Conservation (phyloP, 1,140 invertebrate genomes). For the Drosophila virilis region DNA sequence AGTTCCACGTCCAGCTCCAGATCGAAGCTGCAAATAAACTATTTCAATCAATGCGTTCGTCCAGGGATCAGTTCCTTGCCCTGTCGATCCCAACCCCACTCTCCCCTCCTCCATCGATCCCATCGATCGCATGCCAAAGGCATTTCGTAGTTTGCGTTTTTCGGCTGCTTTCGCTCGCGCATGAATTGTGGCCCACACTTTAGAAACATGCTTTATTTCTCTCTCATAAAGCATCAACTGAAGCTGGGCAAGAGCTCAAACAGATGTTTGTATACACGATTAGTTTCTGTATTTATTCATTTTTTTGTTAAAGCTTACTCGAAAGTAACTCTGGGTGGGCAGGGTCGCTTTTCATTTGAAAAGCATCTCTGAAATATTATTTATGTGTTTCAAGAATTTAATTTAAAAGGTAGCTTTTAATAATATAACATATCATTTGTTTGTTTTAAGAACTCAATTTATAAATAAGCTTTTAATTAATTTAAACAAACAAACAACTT, state of each 20-base stretch:
- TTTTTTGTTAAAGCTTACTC: not conserved
- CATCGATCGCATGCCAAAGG: conserved; percentile 66
- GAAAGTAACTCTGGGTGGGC: not conserved
- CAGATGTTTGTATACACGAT: no score
- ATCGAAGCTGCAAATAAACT: conserved; percentile 70
- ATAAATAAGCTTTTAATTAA: no score
- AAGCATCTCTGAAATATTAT: no score
- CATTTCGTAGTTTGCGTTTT: conserved; percentile 30
- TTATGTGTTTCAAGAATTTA: no score
- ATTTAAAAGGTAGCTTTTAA: no score
- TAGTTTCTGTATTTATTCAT: no score
- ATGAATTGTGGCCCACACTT: conserved; percentile 16
- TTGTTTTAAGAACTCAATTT: no score
- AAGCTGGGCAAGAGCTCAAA: not conserved
- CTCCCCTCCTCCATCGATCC: not conserved
- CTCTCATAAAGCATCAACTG: not conserved
- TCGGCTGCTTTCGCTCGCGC: not conserved
- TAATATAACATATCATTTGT: no score
- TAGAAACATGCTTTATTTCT: conserved; percentile 5
- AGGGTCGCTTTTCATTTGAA: not conserved
- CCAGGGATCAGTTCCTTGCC: conserved; percentile 40
- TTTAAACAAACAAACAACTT: no score
- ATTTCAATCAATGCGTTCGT: conserved; percentile 78
- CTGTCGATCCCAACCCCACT: not conserved
- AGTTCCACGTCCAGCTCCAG: conserved; percentile 35